These are phyloP conservation scores for Schizotus pectinicornis DNA, from an alignment of 2,888 invertebrate genomes.

Conservation along the genomic window DNA sequence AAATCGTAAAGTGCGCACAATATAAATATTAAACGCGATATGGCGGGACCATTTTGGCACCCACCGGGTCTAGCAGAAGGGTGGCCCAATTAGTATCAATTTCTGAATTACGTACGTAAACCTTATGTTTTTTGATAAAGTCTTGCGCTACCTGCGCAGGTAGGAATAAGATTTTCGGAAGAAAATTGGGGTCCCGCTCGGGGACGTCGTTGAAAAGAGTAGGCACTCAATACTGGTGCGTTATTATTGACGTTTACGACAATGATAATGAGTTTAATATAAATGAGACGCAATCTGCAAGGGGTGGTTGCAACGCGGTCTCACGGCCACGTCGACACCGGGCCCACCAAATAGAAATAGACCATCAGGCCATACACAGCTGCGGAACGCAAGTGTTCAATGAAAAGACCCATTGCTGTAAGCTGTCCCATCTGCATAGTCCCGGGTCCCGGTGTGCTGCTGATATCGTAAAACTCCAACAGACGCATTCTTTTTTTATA, in stretches of 20 bases:
- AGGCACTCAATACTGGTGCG: neutral
- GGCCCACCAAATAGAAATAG: constrained; percentile 40
- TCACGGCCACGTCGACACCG: constrained; percentile 33
- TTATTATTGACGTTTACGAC: neutral
- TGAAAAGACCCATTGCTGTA: constrained; percentile 40
- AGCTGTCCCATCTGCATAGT: constrained; percentile 33
- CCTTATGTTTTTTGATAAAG: too few species aligned
- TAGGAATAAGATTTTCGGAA: too few species aligned
- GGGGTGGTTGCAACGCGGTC: constrained; percentile 21
- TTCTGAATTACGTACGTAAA: neutral
- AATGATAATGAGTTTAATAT: constrained; percentile 5
- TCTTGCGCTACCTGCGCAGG: too few species aligned
- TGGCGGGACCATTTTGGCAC: neutral
- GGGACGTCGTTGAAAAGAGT: neutral
- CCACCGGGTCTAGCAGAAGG: too few species aligned
- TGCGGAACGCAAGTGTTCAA: constrained; percentile 53
- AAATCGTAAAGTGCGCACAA: constrained; percentile 19
- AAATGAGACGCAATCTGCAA: constrained; percentile 17
- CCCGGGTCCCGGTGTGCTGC: constrained; percentile 29
- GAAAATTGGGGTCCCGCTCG: too few species aligned
- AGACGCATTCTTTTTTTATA: constrained; percentile 24
- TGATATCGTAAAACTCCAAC: constrained; percentile 26
- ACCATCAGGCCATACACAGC: constrained; percentile 48
- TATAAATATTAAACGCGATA: constrained; percentile 4
- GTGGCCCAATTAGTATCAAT: too few species aligned